Percentiles rank a stretch among this genome's conserved stretches.
Evolutionary conservation across 2,797 vertebrate genomes (phyloP).

Genomic region (Melanotaenia parkinsoni): DNA sequence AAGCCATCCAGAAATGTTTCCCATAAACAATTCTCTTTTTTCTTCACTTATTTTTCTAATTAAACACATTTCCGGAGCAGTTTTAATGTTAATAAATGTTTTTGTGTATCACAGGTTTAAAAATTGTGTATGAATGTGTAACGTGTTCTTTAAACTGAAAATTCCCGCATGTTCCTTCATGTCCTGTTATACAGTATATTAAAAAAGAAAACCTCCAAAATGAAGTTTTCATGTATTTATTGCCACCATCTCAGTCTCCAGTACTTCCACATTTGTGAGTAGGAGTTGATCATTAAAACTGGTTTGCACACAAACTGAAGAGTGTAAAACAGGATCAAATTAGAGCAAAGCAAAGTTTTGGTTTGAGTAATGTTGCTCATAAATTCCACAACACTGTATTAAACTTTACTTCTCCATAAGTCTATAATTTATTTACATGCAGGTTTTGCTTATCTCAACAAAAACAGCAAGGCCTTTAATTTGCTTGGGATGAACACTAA

Average conservation of each 20-base stretch:
- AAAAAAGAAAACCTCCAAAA: too few relatives aligned
- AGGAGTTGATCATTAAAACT: background rate
- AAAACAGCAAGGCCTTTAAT: background rate
- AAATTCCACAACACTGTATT: background rate
- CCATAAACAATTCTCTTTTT: background rate
- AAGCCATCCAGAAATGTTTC: too few relatives aligned
- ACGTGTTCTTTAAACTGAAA: background rate
- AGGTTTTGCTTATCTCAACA: background rate
- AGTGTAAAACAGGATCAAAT: background rate
- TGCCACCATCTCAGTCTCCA: background rate
- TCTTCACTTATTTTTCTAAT: background rate
- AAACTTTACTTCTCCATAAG: background rate
- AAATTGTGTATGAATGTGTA: background rate
- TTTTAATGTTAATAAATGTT: too few relatives aligned
- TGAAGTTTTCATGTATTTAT: background rate
- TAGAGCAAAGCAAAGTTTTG: background rate
- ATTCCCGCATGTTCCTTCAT: background rate
- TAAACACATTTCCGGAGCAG: background rate
- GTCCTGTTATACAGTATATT: background rate
- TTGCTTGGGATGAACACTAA: too few relatives aligned
- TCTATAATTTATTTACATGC: background rate
- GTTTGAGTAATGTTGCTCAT: background rate
- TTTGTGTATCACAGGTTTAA: background rate
- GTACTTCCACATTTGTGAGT: background rate
- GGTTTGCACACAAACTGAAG: background rate